phyloP scores from a whole-genome alignment of 2,888 invertebrate species.

The Synanthedon andrenaeformis region DNA sequence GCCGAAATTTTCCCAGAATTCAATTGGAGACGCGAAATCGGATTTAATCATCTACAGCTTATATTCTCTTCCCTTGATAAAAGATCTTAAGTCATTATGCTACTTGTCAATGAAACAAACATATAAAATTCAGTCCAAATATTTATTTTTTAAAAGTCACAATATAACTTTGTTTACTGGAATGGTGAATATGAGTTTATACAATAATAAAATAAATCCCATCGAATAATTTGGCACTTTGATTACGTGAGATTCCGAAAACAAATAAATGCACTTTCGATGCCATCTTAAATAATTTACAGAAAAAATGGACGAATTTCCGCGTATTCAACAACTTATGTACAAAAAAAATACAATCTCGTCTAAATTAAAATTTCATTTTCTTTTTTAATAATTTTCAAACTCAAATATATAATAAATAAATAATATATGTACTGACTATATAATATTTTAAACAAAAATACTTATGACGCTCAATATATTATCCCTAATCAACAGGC shows the following conservation, averaged over 20 bases:
- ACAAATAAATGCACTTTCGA: conserved; percentile 49
- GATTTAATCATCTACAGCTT: not conserved
- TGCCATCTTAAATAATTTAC: conserved; percentile 29
- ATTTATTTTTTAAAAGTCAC: conserved; percentile 46
- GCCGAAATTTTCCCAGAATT: too few relatives aligned
- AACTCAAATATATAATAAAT: not conserved
- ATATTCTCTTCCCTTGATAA: too few relatives aligned
- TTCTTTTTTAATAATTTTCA: not conserved
- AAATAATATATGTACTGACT: conserved; percentile 3
- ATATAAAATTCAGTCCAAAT: conserved; percentile 57
- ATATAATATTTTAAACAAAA: conserved; percentile 1
- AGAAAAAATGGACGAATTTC: conserved; percentile 38
- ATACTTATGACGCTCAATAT: too few relatives aligned
- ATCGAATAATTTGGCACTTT: conserved; percentile 54
- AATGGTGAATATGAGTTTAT: conserved; percentile 42
- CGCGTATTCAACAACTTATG: conserved; percentile 43
- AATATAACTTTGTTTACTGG: conserved; percentile 48
- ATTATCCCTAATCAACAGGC: conserved; percentile 18
- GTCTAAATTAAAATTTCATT: conserved; percentile 16
- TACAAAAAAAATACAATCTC: conserved; percentile 54
- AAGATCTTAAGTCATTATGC: too few relatives aligned
- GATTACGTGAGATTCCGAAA: conserved; percentile 49
- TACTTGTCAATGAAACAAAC: conserved; percentile 14
- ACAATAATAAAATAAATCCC: conserved; percentile 28
- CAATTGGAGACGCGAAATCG: too few relatives aligned